Evolutionary conservation across 92 coral and sea anemone species (phyloP), one percentile per base, ranked within the genome.

Genomic region (Zoanthus solanderi): DNA sequence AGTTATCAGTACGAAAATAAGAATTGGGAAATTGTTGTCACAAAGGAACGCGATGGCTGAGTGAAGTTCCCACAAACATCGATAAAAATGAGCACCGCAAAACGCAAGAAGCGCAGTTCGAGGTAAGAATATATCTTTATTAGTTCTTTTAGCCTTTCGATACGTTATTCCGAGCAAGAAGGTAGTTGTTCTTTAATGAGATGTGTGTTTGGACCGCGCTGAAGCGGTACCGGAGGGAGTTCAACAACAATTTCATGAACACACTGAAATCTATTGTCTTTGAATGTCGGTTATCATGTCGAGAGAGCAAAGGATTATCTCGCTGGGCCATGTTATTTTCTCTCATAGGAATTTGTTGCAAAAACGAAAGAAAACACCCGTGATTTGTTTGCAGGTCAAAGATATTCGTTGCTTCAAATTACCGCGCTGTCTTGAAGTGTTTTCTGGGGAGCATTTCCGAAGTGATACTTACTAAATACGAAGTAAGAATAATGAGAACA

Each of bases 31-130:
- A 81, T 63, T 81, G 66, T 65, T 23, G 63, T 52, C 56, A 81
- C 66, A 71, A 81, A 81, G 66, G 85, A 81, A 32, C 85, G 85
- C 85, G 63, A 81, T 81, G 85, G 85, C 85, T 81, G 85, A 73
- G 18, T 81, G 75, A 81, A 81, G 75, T 65, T 80, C 85, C 85
- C 85, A 81, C 85, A 58, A 66, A 66, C 11, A 67, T 37, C 85
- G 85, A 81, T 81, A 81, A 81, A 81, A 83, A 95, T 95, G 98
- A 95, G 98, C 84, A 92, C 98, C 52, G 94, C 94, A 47, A 95
- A 95, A 63, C 87, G 98, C 79, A 95, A 95, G 86, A 95, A 93
- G 98, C 94, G 98, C 3, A 95, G 96, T 79, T 93, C 96, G 63
- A 95, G 98, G 98, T 95, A 93, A 78, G 96, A 50, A 47, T 65